Conservation (phyloP, 2,113 vertebrate species). For the Strigops habroptila region DNA sequence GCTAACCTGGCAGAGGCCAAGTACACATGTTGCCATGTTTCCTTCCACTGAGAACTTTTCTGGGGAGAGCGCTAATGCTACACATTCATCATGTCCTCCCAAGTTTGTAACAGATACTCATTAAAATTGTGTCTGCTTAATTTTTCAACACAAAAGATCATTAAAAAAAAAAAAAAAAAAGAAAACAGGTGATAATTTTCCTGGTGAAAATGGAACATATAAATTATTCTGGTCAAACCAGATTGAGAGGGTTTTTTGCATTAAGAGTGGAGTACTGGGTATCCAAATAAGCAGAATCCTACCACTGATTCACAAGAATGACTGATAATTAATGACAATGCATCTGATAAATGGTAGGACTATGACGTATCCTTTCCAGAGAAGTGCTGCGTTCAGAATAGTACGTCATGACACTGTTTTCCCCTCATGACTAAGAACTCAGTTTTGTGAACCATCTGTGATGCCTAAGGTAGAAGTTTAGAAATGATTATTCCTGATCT, state of each 20-base stretch:
- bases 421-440: neutral
- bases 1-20: neutral
- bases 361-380: neutral
- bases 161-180: neutral
- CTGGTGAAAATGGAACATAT: neutral
- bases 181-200: neutral
- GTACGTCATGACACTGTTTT: neutral
- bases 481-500: neutral
- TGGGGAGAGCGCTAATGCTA: neutral
- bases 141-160: neutral
- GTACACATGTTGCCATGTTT: neutral
- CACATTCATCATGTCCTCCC: neutral
- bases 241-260: neutral
- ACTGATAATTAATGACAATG: neutral
- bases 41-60: neutral
- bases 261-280: neutral
- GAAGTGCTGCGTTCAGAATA: neutral
- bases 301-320: neutral
- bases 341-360: neutral
- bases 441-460: neutral
- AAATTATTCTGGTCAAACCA: neutral
- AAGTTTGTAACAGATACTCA: neutral
- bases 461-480: neutral
- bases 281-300: neutral
- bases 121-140: neutral